Conservation (phyloP, 2,888 invertebrate species). For the Oscheius myriophilus region DNA sequence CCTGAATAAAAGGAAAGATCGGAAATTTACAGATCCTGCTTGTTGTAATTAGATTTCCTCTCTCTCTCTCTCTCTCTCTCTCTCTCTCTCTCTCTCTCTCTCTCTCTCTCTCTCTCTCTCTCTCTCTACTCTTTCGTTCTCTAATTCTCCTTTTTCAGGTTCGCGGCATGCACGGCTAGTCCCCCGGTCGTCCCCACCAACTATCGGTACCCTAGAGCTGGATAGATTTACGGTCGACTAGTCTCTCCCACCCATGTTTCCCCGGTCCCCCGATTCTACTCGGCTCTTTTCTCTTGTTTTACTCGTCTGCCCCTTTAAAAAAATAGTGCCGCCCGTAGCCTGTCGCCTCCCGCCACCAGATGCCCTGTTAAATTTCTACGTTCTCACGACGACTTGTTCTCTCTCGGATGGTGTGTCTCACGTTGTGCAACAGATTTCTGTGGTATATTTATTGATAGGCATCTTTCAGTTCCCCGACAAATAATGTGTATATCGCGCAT, state of each 20-base stretch:
- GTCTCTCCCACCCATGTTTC: not conserved
- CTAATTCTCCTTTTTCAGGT: slow-evolving; percentile 2
- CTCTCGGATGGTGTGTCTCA: slow-evolving; percentile 16
- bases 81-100: no score
- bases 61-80: no score
- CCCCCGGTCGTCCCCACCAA: not conserved
- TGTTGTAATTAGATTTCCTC: no score
- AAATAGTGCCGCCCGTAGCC: no score
- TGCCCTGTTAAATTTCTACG: slow-evolving; percentile 20
- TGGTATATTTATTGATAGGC: slow-evolving; percentile 5
- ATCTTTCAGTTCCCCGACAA: not conserved
- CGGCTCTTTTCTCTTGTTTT: not conserved
- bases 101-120: no score
- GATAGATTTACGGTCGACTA: slow-evolving; percentile 6
- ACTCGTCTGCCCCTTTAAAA: slow-evolving; percentile 1
- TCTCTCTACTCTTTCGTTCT: no score
- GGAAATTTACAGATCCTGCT: no score
- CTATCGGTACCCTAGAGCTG: not conserved
- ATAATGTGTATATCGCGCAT: no score
- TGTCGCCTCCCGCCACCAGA: not conserved
- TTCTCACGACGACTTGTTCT: slow-evolving; percentile 22
- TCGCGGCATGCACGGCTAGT: slow-evolving; percentile 24
- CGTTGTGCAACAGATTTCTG: slow-evolving; percentile 11
- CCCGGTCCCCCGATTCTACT: slow-evolving; percentile 4
- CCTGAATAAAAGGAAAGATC: no score